Evolutionary conservation across 2,888 invertebrate genomes (phyloP), one percentile per base, ranked within the genome.

Genomic region (Eledone cirrhosa): DNA sequence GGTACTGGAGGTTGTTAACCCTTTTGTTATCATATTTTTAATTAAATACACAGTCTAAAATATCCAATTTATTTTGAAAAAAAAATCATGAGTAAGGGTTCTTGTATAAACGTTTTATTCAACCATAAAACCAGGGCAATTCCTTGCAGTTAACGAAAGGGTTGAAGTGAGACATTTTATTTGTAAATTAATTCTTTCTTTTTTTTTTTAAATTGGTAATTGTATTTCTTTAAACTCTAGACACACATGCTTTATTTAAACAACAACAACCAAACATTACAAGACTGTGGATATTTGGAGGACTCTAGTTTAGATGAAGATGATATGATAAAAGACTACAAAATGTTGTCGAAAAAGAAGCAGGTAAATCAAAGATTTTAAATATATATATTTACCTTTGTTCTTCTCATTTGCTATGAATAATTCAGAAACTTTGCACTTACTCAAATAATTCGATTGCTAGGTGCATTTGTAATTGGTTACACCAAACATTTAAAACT

Each of bases 281-380:
- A 95, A 85, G 95, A 96, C 92, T 95, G 95, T 91, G 93, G 94
- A 81, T 94, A 95, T 88, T 92, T 95, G 87, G 95, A 95, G 13
- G 89, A 88, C 78, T 92, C 92, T 29, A 93, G 93, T 81, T 91
- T 93, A 80, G 94, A 93, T 81, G 94, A 95, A 90, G 94, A 94
- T 41, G 95, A 95, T 87, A 93, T 95, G 82, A 94, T 95, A 59
- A 94, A 94, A 88, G 95, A 95, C 91, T 95, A 95, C 91, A 94
- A 95, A 87, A 92, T 93, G 84, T 90, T 92, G 87, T 81, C 86
- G 80, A 85, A 87, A 80, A 85, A 86, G 80, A 86, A 86, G 80
- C 82, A 85, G 82, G 87, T 87, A 80, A 75, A 82, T 33, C 41
- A 41, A 5, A 41, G 11, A 5, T 8, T 5, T 2, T 41, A 41